phyloP scores from a whole-genome alignment of 2,113 vertebrate species.

The Barnardius zonarius region DNA sequence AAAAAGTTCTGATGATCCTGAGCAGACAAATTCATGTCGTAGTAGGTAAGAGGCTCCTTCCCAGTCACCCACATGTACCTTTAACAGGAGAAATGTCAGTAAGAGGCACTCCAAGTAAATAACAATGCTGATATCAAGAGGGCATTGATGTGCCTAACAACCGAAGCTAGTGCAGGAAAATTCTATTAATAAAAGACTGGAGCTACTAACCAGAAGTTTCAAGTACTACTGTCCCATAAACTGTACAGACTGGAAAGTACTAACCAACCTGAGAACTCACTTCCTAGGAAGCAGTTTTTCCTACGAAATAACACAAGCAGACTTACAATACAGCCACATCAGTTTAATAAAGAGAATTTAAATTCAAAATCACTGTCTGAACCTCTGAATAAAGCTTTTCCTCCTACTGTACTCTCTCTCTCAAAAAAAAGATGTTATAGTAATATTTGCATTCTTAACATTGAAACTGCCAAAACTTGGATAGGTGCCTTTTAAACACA shows the following conservation, averaged over 20 bases:
- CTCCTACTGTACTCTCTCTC: background rate
- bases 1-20: conserved; percentile 99
- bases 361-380: background rate
- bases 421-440: background rate
- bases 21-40: conserved; percentile 98
- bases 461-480: background rate
- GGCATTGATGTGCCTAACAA: background rate
- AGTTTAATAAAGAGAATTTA: background rate
- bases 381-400: background rate
- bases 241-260: background rate
- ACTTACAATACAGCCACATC: background rate
- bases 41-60: conserved; percentile 96
- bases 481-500: background rate
- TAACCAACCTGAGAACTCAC: background rate
- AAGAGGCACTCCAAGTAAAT: background rate
- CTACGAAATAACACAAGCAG: background rate
- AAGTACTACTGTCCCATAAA: background rate
- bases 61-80: conserved; percentile 99
- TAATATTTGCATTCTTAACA: background rate
- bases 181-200: background rate
- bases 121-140: background rate
- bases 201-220: background rate
- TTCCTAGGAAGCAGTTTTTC: background rate
- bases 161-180: background rate
- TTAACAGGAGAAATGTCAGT: background rate